Evolutionary conservation across 2,888 invertebrate genomes (phyloP).

Genomic region (Agrochola litura): DNA sequence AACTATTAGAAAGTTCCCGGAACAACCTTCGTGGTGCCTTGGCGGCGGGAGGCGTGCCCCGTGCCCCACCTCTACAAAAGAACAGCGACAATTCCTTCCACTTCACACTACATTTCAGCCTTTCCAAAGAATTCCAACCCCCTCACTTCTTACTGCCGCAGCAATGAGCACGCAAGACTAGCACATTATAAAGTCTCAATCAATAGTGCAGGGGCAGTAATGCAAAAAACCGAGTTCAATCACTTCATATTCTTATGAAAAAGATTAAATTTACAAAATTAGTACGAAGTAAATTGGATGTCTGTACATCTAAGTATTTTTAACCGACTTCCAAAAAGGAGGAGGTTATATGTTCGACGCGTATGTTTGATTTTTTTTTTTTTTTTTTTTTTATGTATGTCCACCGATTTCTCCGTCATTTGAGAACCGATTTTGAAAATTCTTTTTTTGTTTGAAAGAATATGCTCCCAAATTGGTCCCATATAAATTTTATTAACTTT

Average conservation of each 20-base stretch:
- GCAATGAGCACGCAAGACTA: conserved; percentile 51
- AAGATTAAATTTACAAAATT: conserved; percentile 57
- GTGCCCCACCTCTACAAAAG: conserved; percentile 66
- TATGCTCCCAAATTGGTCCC: no score
- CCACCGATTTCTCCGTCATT: no score
- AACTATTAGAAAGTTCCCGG: conserved; percentile 84
- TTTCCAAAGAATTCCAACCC: conserved; percentile 23
- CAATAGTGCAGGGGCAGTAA: conserved; percentile 23
- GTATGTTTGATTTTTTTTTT: no score
- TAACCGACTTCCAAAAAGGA: no score
- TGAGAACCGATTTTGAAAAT: no score
- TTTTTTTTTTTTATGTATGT: no score
- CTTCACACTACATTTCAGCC: conserved; percentile 61
- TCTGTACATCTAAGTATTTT: conserved; percentile 11
- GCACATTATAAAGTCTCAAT: conserved; percentile 24
- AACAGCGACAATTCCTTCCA: conserved; percentile 52
- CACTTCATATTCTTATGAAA: conserved; percentile 69
- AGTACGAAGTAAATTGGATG: conserved; percentile 38
- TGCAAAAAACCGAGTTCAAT: conserved; percentile 68
- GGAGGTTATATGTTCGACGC: no score
- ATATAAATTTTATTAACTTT: no score
- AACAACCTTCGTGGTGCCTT: conserved; percentile 80
- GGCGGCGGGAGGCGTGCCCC: conserved; percentile 80
- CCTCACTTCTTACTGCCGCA: conserved; percentile 4
- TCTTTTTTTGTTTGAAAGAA: no score